A percentile compares a stretch with the other conserved stretches of the same genome.
These are phyloP conservation scores for Acleris sparsana DNA, from an alignment of 2,888 invertebrate genomes.

Conservation along the genomic window DNA sequence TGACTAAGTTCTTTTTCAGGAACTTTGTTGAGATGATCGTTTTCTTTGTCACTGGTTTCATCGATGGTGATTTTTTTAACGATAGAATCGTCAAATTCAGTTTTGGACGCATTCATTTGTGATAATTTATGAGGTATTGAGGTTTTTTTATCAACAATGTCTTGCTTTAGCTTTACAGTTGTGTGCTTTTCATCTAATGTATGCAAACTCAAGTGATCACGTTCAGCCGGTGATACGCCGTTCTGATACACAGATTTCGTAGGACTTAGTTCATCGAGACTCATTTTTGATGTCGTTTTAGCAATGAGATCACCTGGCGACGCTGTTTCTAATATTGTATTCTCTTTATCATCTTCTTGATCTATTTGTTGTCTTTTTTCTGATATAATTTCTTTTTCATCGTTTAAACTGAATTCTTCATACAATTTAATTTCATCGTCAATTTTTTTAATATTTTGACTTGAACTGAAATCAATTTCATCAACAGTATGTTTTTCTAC, in stretches of 20 bases:
- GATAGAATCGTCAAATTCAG: background rate
- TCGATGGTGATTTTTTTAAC: slow-evolving; percentile 51
- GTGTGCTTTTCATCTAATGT: too few relatives aligned
- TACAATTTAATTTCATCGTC: slow-evolving; percentile 18
- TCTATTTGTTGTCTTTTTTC: background rate
- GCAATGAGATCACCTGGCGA: background rate
- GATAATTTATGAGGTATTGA: background rate
- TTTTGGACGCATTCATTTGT: background rate
- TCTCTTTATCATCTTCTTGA: background rate
- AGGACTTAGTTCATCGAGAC: background rate
- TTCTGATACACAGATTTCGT: slow-evolving; percentile 6
- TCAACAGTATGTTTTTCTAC: background rate
- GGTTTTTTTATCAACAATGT: background rate
- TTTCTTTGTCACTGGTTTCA: slow-evolving; percentile 49
- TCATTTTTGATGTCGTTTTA: background rate
- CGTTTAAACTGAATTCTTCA: slow-evolving; percentile 1
- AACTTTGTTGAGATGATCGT: slow-evolving; percentile 53
- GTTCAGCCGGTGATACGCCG: slow-evolving; percentile 20
- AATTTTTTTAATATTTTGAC: slow-evolving; percentile 18
- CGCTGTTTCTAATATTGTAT: background rate
- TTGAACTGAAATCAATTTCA: slow-evolving; percentile 16
- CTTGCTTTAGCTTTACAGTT: background rate
- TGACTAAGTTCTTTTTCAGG: slow-evolving; percentile 57
- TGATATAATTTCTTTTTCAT: background rate
- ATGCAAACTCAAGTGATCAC: background rate